A percentile compares a stretch with the other conserved stretches of the same genome.
These are phyloP conservation scores for Tetragonisca angustula DNA, from an alignment of 2,888 invertebrate species.

Conservation along the genomic window DNA sequence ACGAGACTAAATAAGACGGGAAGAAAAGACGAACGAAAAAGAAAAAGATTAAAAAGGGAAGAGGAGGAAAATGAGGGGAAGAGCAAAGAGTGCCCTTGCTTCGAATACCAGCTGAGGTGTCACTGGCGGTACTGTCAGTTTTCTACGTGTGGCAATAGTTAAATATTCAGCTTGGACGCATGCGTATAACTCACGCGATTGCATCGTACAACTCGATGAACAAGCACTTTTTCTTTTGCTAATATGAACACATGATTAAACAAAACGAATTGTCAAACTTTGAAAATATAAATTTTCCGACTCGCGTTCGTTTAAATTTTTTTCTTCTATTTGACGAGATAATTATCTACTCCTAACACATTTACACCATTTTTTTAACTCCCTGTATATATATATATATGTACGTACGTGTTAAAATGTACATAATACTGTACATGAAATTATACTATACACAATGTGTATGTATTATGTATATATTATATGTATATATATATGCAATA, in stretches of 20 bases:
- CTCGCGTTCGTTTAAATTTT: too few species aligned
- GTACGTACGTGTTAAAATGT: too few species aligned
- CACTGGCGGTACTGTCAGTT: slow-evolving; percentile 15
- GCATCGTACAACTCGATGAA: not conserved
- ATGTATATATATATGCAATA: too few species aligned
- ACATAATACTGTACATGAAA: too few species aligned
- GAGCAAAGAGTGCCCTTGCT: not conserved
- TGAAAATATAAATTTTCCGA: too few species aligned
- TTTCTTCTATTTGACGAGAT: too few species aligned
- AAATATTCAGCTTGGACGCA: slow-evolving; percentile 15
- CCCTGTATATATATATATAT: too few species aligned
- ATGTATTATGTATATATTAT: too few species aligned
- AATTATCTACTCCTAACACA: too few species aligned
- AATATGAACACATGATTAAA: not conserved
- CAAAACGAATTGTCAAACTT: not conserved
- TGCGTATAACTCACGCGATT: slow-evolving; percentile 9
- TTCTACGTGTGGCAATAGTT: not conserved
- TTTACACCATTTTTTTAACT: too few species aligned
- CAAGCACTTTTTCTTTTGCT: not conserved
- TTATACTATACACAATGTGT: too few species aligned
- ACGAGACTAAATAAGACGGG: too few species aligned
- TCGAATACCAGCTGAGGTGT: slow-evolving; percentile 1
- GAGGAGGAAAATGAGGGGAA: not conserved
- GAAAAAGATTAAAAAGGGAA: slow-evolving; percentile 62
- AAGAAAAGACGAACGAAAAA: slow-evolving; percentile 46